Conservation (phyloP, 2,113 vertebrate species). For the Myocastor coypus region DNA sequence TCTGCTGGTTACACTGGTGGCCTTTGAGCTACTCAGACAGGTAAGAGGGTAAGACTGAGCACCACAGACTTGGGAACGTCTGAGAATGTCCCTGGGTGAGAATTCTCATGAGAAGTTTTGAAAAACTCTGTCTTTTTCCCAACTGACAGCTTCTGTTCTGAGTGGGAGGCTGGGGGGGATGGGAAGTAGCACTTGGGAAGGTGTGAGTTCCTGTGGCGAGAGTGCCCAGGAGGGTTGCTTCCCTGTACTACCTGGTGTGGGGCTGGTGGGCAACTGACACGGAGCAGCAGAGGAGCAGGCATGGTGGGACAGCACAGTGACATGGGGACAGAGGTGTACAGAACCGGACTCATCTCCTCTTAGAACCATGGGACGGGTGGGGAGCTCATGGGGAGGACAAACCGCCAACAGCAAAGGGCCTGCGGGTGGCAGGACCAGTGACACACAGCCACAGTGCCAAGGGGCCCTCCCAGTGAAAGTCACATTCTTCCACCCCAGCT, state of each 20-base stretch:
- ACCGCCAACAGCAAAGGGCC: rapidly evolving
- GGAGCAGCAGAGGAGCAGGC: not conserved
- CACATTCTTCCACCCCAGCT: not conserved
- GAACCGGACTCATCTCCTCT: not conserved
- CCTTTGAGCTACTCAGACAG: not conserved
- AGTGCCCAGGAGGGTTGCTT: rapidly evolving
- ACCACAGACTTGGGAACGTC: rapidly evolving
- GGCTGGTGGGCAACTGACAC: not conserved
- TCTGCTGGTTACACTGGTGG: not conserved
- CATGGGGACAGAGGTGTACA: too few relatives aligned
- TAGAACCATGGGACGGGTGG: not conserved
- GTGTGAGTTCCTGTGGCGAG: not conserved
- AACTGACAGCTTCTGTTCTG: not conserved
- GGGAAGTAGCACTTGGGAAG: not conserved
- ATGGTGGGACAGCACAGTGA: not conserved
- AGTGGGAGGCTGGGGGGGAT: not conserved
- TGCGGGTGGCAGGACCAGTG: rapidly evolving
- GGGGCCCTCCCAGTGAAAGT: not conserved
- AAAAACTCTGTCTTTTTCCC: not conserved
- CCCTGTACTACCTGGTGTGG: not conserved
- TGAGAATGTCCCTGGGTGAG: not conserved
- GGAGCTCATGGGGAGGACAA: not conserved
- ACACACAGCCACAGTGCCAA: not conserved
- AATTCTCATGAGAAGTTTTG: not conserved
- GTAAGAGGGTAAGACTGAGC: not conserved